A percentile compares a stretch with the other conserved stretches of the same genome.
Evolutionary conservation across 2,113 vertebrate species (phyloP).

Genomic region (Lasiurus borealis): DNA sequence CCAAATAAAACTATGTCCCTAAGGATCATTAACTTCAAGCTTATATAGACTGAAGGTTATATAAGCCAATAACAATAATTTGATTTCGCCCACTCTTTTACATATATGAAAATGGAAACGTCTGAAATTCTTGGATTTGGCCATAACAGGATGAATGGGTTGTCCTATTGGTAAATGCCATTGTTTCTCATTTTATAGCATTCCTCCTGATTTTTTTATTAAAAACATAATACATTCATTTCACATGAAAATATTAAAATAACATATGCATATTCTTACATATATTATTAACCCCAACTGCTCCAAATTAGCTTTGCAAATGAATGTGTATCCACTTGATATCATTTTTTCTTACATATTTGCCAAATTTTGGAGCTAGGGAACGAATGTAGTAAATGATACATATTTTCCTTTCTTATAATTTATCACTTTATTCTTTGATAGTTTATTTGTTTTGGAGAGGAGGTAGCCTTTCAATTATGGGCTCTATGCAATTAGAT

Average conservation of each 20-base stretch:
- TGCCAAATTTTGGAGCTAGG: slow-evolving; percentile 29
- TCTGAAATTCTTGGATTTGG: slow-evolving; percentile 34
- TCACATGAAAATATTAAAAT: slow-evolving; percentile 35
- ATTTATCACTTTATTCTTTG: slow-evolving; percentile 64
- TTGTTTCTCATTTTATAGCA: neutral
- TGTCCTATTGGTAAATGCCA: neutral
- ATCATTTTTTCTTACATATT: neutral
- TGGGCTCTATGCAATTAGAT: slow-evolving; percentile 80
- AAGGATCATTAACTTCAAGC: neutral
- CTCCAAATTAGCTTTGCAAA: slow-evolving; percentile 40
- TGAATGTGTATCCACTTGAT: neutral
- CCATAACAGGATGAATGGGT: neutral
- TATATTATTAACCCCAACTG: neutral
- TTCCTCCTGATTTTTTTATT: neutral
- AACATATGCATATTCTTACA: neutral
- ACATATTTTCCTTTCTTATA: slow-evolving; percentile 72
- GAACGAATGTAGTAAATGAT: slow-evolving; percentile 69
- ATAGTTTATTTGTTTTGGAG: slow-evolving; percentile 59
- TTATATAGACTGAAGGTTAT: neutral
- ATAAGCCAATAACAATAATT: neutral
- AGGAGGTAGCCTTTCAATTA: slow-evolving; percentile 68
- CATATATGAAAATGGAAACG: neutral
- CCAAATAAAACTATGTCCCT: neutral
- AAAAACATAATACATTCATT: slow-evolving; percentile 23
- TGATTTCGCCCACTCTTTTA: neutral